Conservation (phyloP, 2,113 vertebrate genomes). For the Gadus macrocephalus region DNA sequence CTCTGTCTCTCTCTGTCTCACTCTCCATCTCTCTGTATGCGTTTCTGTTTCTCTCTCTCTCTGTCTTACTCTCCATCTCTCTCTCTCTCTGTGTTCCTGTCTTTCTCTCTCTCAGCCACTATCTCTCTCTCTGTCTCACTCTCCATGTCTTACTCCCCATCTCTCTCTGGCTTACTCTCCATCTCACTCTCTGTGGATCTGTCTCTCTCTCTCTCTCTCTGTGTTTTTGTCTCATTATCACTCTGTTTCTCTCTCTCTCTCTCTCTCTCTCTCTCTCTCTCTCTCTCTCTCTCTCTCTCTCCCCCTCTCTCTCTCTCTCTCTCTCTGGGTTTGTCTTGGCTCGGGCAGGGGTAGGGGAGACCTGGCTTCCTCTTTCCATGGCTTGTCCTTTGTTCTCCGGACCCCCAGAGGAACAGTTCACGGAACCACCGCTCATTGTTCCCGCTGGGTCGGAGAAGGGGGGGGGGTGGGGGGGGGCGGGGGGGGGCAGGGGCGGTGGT, state of each 20-base stretch:
- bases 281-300: slow-evolving; percentile 5
- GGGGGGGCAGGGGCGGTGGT: too few relatives aligned
- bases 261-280: too few relatives aligned
- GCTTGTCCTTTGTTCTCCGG: slow-evolving; percentile 55
- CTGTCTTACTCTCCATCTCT: too few relatives aligned
- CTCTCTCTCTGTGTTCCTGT: background rate
- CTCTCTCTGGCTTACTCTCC: too few relatives aligned
- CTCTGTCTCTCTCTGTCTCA: too few relatives aligned
- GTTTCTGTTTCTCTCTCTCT: too few relatives aligned
- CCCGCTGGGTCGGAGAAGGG: slow-evolving; percentile 34
- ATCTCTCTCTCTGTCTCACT: too few relatives aligned
- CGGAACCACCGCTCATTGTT: slow-evolving; percentile 57
- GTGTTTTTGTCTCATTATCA: too few relatives aligned
- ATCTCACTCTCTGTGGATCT: too few relatives aligned
- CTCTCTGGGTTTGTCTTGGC: slow-evolving; percentile 41
- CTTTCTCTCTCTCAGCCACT: background rate
- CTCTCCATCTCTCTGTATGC: too few relatives aligned
- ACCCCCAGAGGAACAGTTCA: slow-evolving; percentile 33
- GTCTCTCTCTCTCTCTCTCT: too few relatives aligned
- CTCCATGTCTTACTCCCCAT: background rate
- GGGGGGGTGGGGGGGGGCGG: slow-evolving; percentile 4
- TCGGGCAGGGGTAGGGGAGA: background rate
- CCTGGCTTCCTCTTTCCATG: slow-evolving; percentile 64
- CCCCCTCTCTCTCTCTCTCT: background rate
- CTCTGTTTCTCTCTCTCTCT: too few relatives aligned